A percentile compares a stretch with the other conserved stretches of the same genome.
Evolutionary conservation across 2,797 vertebrate species (phyloP).

Genomic region (Brachyalestes nurse): DNA sequence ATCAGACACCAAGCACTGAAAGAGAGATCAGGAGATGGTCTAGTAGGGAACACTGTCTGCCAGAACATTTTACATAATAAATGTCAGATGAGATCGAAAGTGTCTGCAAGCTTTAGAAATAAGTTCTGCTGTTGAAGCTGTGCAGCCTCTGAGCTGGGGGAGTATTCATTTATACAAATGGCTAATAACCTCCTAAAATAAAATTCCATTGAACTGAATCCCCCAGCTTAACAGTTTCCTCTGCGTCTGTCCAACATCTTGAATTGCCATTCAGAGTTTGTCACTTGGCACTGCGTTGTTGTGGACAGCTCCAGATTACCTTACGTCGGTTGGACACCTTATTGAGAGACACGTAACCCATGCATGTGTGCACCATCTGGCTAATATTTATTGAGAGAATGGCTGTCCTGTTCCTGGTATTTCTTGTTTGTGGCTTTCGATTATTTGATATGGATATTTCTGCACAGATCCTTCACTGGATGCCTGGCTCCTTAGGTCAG

Average conservation of each 20-base stretch:
- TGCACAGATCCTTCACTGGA: conserved; percentile 29
- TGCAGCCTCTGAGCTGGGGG: conserved; percentile 3
- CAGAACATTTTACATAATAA: conserved; percentile 6
- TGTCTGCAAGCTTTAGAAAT: conserved; percentile 29
- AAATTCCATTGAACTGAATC: conserved; percentile 43
- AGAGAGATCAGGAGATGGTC: conserved; percentile 6
- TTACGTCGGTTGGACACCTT: conserved; percentile 54
- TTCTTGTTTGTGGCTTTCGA: conserved; percentile 58
- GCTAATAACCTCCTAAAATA: conserved; percentile 61
- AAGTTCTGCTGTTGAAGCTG: conserved; percentile 9
- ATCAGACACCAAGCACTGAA: neutral
- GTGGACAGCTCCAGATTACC: conserved; percentile 42
- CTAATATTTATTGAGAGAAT: conserved; percentile 60
- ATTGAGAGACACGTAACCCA: conserved; percentile 56
- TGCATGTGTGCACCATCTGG: conserved; percentile 71
- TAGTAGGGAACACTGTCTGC: neutral
- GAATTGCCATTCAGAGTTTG: conserved; percentile 62
- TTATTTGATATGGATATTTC: conserved; percentile 51
- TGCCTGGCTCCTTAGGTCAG: conserved; percentile 28
- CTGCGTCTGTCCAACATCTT: conserved; percentile 60
- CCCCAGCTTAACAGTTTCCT: conserved; percentile 52
- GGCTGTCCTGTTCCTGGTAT: conserved; percentile 50
- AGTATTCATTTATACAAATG: conserved; percentile 38
- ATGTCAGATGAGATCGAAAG: conserved; percentile 22
- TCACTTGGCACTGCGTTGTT: conserved; percentile 45